Evolutionary conservation across 2,797 vertebrate species (phyloP).

Genomic region (Chromis chromis): DNA sequence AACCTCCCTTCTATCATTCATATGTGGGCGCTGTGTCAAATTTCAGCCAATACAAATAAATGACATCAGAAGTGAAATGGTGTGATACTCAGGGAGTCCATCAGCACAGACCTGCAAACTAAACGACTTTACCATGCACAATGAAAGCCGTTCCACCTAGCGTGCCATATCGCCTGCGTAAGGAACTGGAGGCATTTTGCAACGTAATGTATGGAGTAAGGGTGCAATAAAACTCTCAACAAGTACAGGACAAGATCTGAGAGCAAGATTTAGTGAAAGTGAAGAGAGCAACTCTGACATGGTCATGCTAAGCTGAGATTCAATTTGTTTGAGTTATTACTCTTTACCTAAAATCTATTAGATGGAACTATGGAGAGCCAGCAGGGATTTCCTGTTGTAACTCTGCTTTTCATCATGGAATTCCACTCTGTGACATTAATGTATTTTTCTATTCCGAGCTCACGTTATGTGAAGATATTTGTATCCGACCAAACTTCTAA

Average conservation of each 20-base stretch:
- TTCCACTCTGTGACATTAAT: constrained; percentile 35
- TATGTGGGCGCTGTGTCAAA: constrained; percentile 22
- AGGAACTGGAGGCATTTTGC: constrained; percentile 44
- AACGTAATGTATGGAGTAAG: constrained; percentile 37
- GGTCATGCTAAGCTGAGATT: constrained; percentile 25
- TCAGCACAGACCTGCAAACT: constrained; percentile 39
- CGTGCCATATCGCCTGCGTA: constrained; percentile 26
- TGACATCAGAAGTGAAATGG: constrained; percentile 55
- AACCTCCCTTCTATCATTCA: constrained; percentile 29
- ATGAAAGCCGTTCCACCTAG: constrained; percentile 28
- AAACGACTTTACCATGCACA: constrained; percentile 67
- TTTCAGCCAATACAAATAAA: constrained; percentile 62
- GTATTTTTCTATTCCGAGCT: constrained; percentile 7
- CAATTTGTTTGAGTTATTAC: constrained; percentile 37
- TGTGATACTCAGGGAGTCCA: constrained; percentile 36
- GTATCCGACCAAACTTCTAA: background rate
- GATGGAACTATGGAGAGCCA: constrained; percentile 13
- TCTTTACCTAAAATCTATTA: constrained; percentile 22
- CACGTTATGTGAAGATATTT: constrained; percentile 2
- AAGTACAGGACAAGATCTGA: constrained; percentile 8
- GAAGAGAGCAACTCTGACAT: constrained; percentile 24
- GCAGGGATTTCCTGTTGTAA: constrained; percentile 51
- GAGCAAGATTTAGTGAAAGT: constrained; percentile 34
- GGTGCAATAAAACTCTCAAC: constrained; percentile 47
- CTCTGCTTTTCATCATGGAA: constrained; percentile 32